Conservation (phyloP, 2,113 vertebrate genomes). For the Indri indri region DNA sequence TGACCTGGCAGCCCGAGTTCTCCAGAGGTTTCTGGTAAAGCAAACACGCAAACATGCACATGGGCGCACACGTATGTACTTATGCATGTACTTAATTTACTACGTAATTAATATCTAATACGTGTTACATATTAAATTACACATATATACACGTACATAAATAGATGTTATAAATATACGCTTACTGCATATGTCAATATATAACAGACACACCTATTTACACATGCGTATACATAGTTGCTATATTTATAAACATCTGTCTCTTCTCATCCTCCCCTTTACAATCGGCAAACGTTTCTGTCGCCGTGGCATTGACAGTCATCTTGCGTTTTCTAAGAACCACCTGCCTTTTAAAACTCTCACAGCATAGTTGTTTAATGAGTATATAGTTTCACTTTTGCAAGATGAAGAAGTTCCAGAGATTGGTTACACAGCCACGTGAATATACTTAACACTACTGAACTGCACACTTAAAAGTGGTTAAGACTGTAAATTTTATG, state of each 20-base stretch:
- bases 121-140: background rate
- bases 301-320: no score
- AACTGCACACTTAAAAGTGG: fast-evolving
- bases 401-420: background rate
- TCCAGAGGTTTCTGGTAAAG: background rate
- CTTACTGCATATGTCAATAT: fast-evolving
- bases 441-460: background rate
- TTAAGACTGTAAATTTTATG: no score
- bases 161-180: no score
- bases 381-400: background rate
- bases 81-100: fast-evolving
- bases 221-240: background rate
- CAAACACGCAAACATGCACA: fast-evolving
- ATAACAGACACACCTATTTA: background rate
- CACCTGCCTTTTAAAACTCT: background rate
- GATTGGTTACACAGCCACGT: fast-evolving
- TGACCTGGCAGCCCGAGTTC: fast-evolving
- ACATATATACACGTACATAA: background rate
- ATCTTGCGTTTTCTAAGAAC: background rate
- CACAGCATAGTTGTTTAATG: background rate
- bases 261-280: background rate
- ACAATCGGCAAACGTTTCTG: background rate
- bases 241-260: fast-evolving
- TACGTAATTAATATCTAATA: background rate
- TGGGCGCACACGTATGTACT: fast-evolving